Conservation (phyloP, 2,888 invertebrate species). For the Patella pellucida region DNA sequence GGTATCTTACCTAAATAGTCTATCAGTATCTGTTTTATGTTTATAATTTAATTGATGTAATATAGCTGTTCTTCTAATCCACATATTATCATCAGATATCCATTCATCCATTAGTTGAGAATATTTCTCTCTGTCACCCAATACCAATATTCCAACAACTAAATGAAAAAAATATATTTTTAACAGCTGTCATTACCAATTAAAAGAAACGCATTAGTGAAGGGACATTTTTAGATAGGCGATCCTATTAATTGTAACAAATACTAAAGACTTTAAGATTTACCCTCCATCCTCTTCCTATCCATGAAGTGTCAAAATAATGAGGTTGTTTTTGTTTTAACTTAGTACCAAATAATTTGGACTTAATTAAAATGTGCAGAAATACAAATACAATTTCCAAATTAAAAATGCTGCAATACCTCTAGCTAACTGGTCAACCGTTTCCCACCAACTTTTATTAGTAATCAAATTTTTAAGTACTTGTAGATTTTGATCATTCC, state of each 20-base stretch:
- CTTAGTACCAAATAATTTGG: too few relatives aligned
- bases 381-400: too few relatives aligned
- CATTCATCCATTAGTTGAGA: constrained; percentile 43
- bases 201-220: too few relatives aligned
- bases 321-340: too few relatives aligned
- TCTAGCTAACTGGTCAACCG: constrained; percentile 40
- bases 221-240: too few relatives aligned
- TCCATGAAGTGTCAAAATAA: too few relatives aligned
- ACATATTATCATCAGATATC: constrained; percentile 37
- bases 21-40: constrained; percentile 35
- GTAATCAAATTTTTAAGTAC: constrained; percentile 26
- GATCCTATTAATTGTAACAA: too few relatives aligned
- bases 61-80: constrained; percentile 43
- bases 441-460: constrained; percentile 47
- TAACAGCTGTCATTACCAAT: too few relatives aligned
- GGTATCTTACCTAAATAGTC: constrained; percentile 44
- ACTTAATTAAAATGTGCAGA: too few relatives aligned
- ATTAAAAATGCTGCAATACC: too few relatives aligned
- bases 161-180: background rate
- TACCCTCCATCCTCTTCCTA: too few relatives aligned
- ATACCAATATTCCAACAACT: constrained; percentile 33
- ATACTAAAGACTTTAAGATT: too few relatives aligned
- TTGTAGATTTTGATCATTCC: constrained; percentile 14
- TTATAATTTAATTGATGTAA: constrained; percentile 44
- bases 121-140: constrained; percentile 22